Evolutionary conservation across 2,888 invertebrate species (phyloP), one percentile per base, ranked within the genome.

Genomic region (Vannuccia rotundouncinata): DNA sequence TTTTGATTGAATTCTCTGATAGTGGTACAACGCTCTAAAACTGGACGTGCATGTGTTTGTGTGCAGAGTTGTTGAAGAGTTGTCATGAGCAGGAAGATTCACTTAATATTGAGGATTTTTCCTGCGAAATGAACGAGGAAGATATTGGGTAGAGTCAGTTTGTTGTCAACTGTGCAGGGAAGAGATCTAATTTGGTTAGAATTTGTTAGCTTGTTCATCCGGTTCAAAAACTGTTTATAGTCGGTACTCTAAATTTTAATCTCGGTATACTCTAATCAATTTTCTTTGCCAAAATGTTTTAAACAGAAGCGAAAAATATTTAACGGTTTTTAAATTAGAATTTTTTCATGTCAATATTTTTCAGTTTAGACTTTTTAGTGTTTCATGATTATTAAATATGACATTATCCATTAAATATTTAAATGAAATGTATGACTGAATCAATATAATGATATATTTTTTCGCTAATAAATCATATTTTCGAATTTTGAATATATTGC

Each of bases 11-110:
- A 66, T 66, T 66, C 66, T 66, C 66, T 66, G 66, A 66, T 66
- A 66, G 66, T 66, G 66, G 66, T 66, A 66, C 66, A 66, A 66
- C 22, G 17, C 25, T 27, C 66, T 66, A 66, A 66, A 66, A 66
- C 66, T 66, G 66, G 66, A 66, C 66, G 66, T 27, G 66, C 66
- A 66, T 66, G 66, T 66, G 66, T 66, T 66, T 66, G 66, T 66
- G 66, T 66, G 66, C 22, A 2, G 13, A 17, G 66, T 66, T 66
- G 66, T 66, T 66, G 66, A 66, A 66, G 5, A 66, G 25, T 66
- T 66, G 66, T 66, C 22, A 66, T 66, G 66, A 66, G 66, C 66
- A 66, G 66, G 66, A 66, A 66, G 66, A 66, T 66, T 66, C 66
- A 66, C 25, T 66, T 66, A 66, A 66, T 66, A 66, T 66, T 66